Evolutionary conservation across 1,140 invertebrate species (phyloP).

Genomic region (Cydia fagiglandana): DNA sequence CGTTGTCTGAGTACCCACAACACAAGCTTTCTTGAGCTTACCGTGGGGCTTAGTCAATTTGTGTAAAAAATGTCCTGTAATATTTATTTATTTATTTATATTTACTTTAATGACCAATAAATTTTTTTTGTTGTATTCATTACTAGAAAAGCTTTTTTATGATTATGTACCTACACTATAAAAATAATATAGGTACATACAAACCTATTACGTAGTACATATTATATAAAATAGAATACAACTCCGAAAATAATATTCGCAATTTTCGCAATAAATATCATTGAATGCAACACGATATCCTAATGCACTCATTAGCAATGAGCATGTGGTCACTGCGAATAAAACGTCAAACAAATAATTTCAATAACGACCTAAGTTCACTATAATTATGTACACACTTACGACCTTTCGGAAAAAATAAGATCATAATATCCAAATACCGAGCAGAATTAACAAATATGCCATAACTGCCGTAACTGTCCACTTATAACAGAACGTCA

Average conservation of each 20-base stretch:
- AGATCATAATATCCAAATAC: not conserved
- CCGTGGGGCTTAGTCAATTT: too few relatives aligned
- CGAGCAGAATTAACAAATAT: slow-evolving; percentile 6
- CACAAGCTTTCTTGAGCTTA: too few relatives aligned
- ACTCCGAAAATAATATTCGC: not conserved
- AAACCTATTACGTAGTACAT: too few relatives aligned
- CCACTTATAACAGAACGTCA: not conserved
- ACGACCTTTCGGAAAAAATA: not conserved
- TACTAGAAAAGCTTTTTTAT: too few relatives aligned
- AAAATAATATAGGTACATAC: not conserved
- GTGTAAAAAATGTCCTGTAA: too few relatives aligned
- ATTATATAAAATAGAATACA: too few relatives aligned
- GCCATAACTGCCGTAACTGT: not conserved
- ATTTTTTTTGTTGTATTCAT: too few relatives aligned
- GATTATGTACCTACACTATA: not conserved
- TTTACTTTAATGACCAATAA: too few relatives aligned
- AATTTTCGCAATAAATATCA: slow-evolving; percentile 6
- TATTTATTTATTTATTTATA: too few relatives aligned
- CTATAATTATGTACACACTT: not conserved
- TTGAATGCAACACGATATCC: slow-evolving; percentile 6
- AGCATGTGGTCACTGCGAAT: slow-evolving; percentile 9
- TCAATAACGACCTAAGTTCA: not conserved
- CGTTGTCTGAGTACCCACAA: too few relatives aligned
- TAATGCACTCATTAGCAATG: slow-evolving; percentile 17
- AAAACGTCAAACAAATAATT: not conserved